Evolutionary conservation across 2,113 vertebrate species (phyloP).

Genomic region (Pleuronectes platessa): DNA sequence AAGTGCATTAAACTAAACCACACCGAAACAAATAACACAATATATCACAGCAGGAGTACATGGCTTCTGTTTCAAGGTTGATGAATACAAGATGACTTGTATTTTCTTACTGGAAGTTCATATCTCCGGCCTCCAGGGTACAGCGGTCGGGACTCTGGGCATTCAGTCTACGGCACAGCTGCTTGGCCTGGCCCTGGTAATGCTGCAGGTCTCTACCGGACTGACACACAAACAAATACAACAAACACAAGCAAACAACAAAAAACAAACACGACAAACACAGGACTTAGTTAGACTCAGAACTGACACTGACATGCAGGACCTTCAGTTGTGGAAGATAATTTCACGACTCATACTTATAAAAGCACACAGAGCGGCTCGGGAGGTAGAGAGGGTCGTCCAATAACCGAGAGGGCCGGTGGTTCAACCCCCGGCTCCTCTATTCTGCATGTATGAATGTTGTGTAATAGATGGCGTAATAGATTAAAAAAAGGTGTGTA

Average conservation of each 20-base stretch:
- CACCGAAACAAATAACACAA: background rate
- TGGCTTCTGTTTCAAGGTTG: background rate
- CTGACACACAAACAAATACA: constrained; percentile 68
- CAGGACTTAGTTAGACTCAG: background rate
- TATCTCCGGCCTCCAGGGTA: constrained; percentile 90
- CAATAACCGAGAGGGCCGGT: no score
- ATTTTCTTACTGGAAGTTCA: constrained; percentile 94
- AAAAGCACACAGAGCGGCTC: no score
- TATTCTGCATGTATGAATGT: no score
- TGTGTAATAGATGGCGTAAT: no score
- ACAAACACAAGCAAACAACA: background rate
- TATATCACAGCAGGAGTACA: background rate
- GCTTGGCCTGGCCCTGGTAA: constrained; percentile 97
- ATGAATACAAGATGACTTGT: no score
- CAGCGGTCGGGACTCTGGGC: constrained; percentile 95
- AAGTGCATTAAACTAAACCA: no score
- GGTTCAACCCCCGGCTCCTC: no score
- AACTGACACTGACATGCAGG: background rate
- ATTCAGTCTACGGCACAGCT: constrained; percentile 93
- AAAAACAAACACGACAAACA: background rate
- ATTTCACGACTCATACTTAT: background rate
- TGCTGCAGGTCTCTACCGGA: constrained; percentile 93
- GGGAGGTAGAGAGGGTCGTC: no score
- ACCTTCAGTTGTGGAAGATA: background rate
- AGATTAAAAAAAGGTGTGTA: no score